Evolutionary conservation across 35 echinoderm and acorn worm genomes (phyloP).

Genomic region (Patiria miniata): DNA sequence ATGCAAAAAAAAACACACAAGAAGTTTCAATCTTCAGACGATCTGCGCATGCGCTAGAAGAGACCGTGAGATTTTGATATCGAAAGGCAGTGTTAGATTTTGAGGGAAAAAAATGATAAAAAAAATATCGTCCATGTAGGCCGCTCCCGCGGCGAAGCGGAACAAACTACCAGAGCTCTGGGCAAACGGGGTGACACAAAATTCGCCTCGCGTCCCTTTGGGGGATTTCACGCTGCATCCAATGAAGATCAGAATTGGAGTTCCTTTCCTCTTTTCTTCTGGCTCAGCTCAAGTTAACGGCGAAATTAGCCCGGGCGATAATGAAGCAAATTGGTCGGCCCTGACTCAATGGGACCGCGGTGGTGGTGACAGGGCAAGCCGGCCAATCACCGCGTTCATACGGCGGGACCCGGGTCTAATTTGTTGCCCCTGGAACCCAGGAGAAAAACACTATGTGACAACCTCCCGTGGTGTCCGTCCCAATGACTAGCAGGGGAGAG

Average conservation of each 20-base stretch:
- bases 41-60: background rate
- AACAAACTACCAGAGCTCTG: conserved; percentile 24
- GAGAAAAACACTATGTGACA: conserved; percentile 13
- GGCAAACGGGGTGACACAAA: conserved; percentile 6
- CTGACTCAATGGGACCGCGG: background rate
- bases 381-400: background rate
- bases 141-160: background rate
- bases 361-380: background rate
- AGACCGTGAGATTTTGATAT: background rate
- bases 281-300: conserved; percentile 14
- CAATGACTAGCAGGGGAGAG: background rate
- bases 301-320: background rate
- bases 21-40: background rate
- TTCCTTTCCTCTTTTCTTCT: background rate
- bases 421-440: background rate
- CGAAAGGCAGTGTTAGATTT: background rate
- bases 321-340: conserved; percentile 16
- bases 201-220: background rate
- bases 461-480: background rate
- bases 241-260: conserved; percentile 13
- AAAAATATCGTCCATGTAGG: background rate
- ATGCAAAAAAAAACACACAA: too few species aligned
- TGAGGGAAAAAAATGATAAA: background rate
- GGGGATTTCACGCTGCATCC: background rate
- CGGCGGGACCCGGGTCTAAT: background rate